phyloP scores from a whole-genome alignment of 2,797 vertebrate genomes.

The Sylvia borin region DNA sequence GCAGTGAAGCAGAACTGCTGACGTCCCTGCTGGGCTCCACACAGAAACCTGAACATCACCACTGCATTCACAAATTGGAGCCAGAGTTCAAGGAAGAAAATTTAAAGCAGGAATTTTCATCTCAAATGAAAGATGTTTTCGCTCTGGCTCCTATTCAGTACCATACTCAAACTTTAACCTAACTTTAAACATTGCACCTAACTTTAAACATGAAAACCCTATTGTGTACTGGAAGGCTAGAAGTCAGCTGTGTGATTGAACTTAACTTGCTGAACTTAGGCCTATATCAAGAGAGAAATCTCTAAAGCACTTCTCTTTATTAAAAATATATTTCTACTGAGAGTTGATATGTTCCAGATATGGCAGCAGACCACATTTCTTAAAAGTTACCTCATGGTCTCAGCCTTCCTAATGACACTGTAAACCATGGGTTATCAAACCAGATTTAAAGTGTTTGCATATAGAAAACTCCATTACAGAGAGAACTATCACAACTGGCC shows the following conservation, averaged over 20 bases:
- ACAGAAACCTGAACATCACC: slow-evolving; percentile 15
- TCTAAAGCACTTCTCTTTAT: slow-evolving; percentile 1
- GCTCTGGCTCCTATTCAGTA: not conserved
- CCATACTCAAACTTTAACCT: not conserved
- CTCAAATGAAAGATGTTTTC: slow-evolving; percentile 1
- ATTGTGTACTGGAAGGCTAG: not conserved
- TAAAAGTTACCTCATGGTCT: not conserved
- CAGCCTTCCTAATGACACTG: not conserved
- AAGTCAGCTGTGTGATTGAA: not conserved
- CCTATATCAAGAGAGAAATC: not conserved
- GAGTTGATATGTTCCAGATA: not conserved
- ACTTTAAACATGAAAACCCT: slow-evolving; percentile 20
- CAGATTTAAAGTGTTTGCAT: not conserved
- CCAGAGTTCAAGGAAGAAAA: slow-evolving; percentile 51
- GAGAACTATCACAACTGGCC: not conserved
- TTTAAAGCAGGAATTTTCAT: slow-evolving; percentile 35
- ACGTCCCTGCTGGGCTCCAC: not conserved
- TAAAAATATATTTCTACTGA: slow-evolving; percentile 4
- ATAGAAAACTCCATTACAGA: not conserved
- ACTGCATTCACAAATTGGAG: slow-evolving; percentile 7
- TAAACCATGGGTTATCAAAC: not conserved
- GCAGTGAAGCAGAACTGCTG: slow-evolving; percentile 63
- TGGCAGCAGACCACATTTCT: not conserved
- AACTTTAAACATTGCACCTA: not conserved
- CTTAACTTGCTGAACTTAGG: not conserved